Conservation (phyloP, 2,797 vertebrate genomes). For the Parambassis ranga region DNA sequence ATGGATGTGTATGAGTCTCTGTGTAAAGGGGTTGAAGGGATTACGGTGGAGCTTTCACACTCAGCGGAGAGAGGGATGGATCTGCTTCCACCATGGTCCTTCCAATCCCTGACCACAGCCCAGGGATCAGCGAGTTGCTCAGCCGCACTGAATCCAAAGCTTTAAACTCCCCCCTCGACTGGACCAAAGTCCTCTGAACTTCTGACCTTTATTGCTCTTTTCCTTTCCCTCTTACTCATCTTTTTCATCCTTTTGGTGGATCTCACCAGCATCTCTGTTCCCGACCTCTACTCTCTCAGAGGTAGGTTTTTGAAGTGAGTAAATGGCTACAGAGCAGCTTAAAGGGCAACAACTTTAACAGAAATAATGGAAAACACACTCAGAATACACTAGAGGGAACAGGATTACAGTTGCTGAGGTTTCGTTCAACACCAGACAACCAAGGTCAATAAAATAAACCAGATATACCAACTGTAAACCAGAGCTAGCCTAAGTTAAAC, state of each 20-base stretch:
- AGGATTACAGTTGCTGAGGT: background rate
- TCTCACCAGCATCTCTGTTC: constrained; percentile 39
- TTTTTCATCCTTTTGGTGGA: constrained; percentile 38
- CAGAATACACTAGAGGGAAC: constrained; percentile 7
- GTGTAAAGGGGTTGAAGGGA: constrained; percentile 65
- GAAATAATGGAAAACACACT: constrained; percentile 28
- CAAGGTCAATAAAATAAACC: too few relatives aligned
- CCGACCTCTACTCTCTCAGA: constrained; percentile 7
- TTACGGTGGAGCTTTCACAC: constrained; percentile 75
- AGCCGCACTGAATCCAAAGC: constrained; percentile 64
- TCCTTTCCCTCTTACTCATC: constrained; percentile 33
- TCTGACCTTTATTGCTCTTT: constrained; percentile 58
- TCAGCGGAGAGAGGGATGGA: constrained; percentile 69
- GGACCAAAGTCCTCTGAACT: constrained; percentile 53
- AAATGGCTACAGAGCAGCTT: constrained; percentile 29
- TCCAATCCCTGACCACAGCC: constrained; percentile 67
- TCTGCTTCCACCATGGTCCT: constrained; percentile 60
- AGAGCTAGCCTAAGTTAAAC: too few relatives aligned
- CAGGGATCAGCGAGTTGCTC: constrained; percentile 67
- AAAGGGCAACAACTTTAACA: constrained; percentile 35
- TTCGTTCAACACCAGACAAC: too few relatives aligned
- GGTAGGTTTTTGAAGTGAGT: constrained; percentile 37
- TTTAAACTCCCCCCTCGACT: constrained; percentile 58
- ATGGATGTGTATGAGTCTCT: constrained; percentile 32
- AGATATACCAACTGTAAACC: too few relatives aligned